These are phyloP conservation scores for Heliconius sara DNA, from an alignment of 2,888 invertebrate species.

Conservation along the genomic window DNA sequence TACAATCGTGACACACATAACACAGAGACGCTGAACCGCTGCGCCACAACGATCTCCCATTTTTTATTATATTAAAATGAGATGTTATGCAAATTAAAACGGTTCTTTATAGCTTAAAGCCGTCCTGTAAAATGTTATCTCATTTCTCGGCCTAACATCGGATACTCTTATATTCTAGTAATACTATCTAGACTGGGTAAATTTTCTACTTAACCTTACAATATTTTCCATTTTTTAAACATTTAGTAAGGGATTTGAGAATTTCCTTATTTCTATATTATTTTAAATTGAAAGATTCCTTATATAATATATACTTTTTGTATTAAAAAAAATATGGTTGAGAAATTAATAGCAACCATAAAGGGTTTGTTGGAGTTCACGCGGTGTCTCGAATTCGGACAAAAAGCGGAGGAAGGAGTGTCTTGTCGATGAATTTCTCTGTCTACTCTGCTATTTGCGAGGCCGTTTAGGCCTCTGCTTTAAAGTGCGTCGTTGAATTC, in stretches of 20 bases:
- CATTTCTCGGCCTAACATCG: slow-evolving; percentile 47
- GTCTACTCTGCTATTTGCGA: neutral
- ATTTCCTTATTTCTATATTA: too few species aligned
- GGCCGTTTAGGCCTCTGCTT: too few species aligned
- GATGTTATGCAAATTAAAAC: slow-evolving; percentile 10
- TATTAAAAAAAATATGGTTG: too few species aligned
- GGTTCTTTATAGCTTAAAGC: slow-evolving; percentile 28
- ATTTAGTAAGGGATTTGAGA: neutral
- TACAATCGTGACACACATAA: too few species aligned
- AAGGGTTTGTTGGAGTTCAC: neutral
- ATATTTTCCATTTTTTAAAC: neutral
- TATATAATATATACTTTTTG: too few species aligned
- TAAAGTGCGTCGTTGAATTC: too few species aligned
- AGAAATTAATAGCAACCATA: too few species aligned
- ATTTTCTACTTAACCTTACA: slow-evolving; percentile 19
- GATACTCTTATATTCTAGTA: slow-evolving; percentile 44
- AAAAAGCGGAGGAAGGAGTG: neutral
- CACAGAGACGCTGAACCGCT: too few species aligned
- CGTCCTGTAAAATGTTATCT: slow-evolving; percentile 44
- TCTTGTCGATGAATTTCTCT: neutral
- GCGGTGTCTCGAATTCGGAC: neutral
- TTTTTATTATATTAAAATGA: neutral
- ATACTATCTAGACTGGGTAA: slow-evolving; percentile 32
- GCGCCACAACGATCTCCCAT: too few species aligned
- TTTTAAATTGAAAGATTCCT: too few species aligned